Evolutionary conservation across 2,113 vertebrate genomes (phyloP).

Genomic region (Labrus mixtus): DNA sequence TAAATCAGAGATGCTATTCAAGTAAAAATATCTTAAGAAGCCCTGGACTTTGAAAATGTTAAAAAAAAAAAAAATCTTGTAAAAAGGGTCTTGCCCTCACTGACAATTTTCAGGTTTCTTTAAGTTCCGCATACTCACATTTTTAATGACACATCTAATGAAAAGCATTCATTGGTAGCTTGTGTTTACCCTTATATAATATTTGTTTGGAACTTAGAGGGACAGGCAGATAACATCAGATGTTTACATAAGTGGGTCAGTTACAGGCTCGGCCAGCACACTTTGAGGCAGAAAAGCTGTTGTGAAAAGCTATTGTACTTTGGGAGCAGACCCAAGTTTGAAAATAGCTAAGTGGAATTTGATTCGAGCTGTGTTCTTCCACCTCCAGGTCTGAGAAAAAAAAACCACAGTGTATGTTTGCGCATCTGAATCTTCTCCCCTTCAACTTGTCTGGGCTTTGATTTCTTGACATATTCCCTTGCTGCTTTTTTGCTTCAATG

Average conservation of each 20-base stretch:
- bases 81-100: no score
- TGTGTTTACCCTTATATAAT: background rate
- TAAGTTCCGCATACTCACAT: background rate
- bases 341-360: conserved; percentile 72
- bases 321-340: conserved; percentile 57
- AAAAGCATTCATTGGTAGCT: background rate
- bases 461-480: conserved; percentile 84
- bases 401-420: conserved; percentile 75
- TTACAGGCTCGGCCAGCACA: conserved; percentile 37
- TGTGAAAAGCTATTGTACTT: conserved; percentile 59
- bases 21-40: no score
- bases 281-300: conserved; percentile 51
- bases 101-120: background rate
- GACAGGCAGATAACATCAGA: conserved; percentile 26
- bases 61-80: no score
- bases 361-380: conserved; percentile 66
- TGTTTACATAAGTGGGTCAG: conserved; percentile 61
- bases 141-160: background rate
- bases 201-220: background rate
- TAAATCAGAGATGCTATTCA: no score
- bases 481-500: conserved; percentile 83
- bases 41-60: no score
- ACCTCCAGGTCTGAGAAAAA: conserved; percentile 67
- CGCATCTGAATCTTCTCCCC: conserved; percentile 77
- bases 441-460: conserved; percentile 85